Base-by-base conservation (phyloP, 1,140 invertebrate species). In the Drosophila ercepeae region DNA sequence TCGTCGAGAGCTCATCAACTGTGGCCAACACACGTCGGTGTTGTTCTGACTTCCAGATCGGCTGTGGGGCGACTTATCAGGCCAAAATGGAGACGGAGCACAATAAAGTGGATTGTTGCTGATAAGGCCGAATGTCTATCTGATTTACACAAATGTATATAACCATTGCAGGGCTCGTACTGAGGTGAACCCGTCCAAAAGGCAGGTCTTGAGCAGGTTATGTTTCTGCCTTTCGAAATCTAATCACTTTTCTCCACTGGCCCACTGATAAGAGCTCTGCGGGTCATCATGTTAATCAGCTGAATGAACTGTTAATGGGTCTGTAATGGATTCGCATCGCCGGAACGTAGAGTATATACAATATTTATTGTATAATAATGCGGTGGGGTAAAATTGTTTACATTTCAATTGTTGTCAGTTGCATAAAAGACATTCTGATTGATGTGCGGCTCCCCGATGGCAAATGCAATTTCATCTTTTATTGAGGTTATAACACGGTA, bases 81-180 rank as follows among this genome's bases (percentile, higher is more conserved):
- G 13, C 39, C 51, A 48, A 75, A 60, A 65, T 60, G 78, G 61
- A 67, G 67, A 68, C 65, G 78, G 57, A 67, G 65, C 42, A 68
- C 53, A 76, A 76, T 84, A 67, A 75, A 67, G 53, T 53, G 39
- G 69, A 65, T 67, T 65, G 67, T 81, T 86, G 81, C 81, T 86
- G 81, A 86, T 84, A 86, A 81, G 14, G 39, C 32, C 39, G 32
- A 50, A 54, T 45, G 58, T 68, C 61, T 86, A 73, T 86, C 59
- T 74, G 72, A 75, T 74, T 58, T 74, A 74, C 52, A 58, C 59
- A 42, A 65, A 51, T 74, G 41, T 58, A 53, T 64, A 58, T 42
- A 73, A 51, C 51, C 54, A 60, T 76, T 57, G 39, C 58, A 61
- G 68, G 50, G 34, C 19, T 23, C 14, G 29, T 45, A 18, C 19